Base-by-base conservation (phyloP, 2,888 invertebrate genomes). In the Beris chalybata region DNA sequence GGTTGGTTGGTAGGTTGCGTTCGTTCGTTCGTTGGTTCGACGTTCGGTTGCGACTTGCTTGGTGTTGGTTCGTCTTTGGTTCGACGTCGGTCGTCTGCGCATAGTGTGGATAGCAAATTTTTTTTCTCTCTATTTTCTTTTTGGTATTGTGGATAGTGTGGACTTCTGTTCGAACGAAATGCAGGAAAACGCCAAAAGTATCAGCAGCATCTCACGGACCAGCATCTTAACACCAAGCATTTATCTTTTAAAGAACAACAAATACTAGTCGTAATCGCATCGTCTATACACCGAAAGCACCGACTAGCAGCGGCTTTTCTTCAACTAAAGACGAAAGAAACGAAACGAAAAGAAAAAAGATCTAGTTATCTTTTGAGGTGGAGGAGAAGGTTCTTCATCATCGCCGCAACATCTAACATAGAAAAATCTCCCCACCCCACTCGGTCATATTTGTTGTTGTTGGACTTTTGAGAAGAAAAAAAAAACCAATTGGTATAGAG, bases 401-500 rank as follows among this genome's bases (percentile, higher is more conserved):
- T 48, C 9, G 59, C 13, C 54, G 30, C 30, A 61, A 50, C 61
- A 38, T 50, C 61, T 50, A 50, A 61, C 61, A 50, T 61, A 61
- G 61, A 61, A 56, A 52, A 61, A 43, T 61, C 31, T 47, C 61
- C 61, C 61, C 61, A 61, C 61, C 61, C 61, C 61, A 61, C 61
- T 38, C 15, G 38, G 38, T 38, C 38, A 38, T 7, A 7, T 38
- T 38, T 38, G 5, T 38, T 38, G 5, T 38, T 9, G 38, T 38
- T 9, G 38, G 1, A 38, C 22, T 59, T 61, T 61, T 50, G 52
- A 61, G 43, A 43, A 61, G 29, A 50, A 38, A 61, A 52, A 38
- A 59, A 61, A 61, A 50, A 22, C 52, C 61, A 50, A 61, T 61
- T 61, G 61, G 61, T 43, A 50, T 59, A 61, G 61, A 61, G 61